Conservation (phyloP, 2,888 invertebrate species). For the Xestia c-nigrum region DNA sequence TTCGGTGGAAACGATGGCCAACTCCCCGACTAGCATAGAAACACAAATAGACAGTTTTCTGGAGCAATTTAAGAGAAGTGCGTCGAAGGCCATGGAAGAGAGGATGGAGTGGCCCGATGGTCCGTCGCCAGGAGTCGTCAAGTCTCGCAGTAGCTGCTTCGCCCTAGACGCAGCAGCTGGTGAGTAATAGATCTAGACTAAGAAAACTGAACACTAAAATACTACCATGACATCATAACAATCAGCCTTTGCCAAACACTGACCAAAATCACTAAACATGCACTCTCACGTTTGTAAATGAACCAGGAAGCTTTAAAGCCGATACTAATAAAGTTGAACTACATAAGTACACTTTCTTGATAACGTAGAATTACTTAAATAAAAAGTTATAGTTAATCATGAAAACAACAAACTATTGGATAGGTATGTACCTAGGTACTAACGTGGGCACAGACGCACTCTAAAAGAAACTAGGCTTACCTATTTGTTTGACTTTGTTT, state of each 20-base stretch:
- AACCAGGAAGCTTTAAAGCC: conserved; percentile 7
- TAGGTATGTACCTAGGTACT: not conserved
- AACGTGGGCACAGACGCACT: not conserved
- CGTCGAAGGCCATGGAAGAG: conserved; percentile 94
- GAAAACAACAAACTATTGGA: not conserved
- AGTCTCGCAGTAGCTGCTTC: conserved; percentile 89
- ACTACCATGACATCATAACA: conserved; percentile 33
- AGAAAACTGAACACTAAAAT: conserved; percentile 5
- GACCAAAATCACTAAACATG: conserved; percentile 14
- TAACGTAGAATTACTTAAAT: not conserved
- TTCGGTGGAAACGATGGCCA: conserved; percentile 91
- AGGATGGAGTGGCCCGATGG: conserved; percentile 89
- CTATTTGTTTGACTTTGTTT: conserved; percentile 9
- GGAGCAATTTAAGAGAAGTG: conserved; percentile 95
- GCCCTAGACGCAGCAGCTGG: conserved; percentile 85
- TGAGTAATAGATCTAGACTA: conserved; percentile 70
- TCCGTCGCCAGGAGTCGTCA: conserved; percentile 86
- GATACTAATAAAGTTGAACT: not conserved
- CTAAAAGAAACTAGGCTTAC: not conserved
- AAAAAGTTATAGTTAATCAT: conserved; percentile 1
- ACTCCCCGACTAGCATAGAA: conserved; percentile 93
- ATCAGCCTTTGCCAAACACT: not conserved
- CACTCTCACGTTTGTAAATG: not conserved
- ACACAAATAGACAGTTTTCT: conserved; percentile 96
- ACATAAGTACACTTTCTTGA: not conserved